phyloP scores from a whole-genome alignment of 2,888 invertebrate genomes.

The Harpalus rubripes region DNA sequence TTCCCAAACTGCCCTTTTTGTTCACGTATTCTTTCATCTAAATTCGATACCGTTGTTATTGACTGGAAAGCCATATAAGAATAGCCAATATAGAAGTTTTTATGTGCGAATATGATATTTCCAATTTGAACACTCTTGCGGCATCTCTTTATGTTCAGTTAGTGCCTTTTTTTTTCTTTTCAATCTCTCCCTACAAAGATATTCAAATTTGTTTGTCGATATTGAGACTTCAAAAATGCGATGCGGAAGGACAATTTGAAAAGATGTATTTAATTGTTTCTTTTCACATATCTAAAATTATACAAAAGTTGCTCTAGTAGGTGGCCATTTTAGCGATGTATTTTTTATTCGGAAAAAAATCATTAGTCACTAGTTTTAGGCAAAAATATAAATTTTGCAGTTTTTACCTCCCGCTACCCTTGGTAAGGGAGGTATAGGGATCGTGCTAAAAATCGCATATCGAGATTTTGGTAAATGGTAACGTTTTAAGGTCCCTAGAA shows the following conservation, averaged over 20 bases:
- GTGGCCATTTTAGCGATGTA: too few species aligned
- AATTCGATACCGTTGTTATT: constrained; percentile 43
- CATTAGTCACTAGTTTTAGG: too few species aligned
- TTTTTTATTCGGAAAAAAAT: too few species aligned
- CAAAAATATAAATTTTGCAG: too few species aligned
- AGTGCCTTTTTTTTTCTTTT: neutral
- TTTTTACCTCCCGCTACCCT: too few species aligned
- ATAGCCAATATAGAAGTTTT: constrained; percentile 33
- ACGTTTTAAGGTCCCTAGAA: too few species aligned
- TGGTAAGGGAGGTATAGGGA: too few species aligned
- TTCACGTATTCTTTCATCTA: constrained; percentile 4
- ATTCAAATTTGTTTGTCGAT: constrained; percentile 5
- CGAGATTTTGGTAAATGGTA: too few species aligned
- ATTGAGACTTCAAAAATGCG: constrained; percentile 1
- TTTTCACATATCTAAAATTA: neutral
- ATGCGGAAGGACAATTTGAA: constrained; percentile 3
- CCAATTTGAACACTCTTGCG: constrained; percentile 38
- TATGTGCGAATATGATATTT: constrained; percentile 43
- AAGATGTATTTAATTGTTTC: neutral
- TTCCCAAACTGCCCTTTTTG: neutral
- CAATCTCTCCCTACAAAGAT: neutral
- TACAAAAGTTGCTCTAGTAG: too few species aligned
- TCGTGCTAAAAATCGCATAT: too few species aligned
- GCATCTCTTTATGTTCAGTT: constrained; percentile 31
- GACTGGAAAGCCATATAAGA: constrained; percentile 11